phyloP scores from a whole-genome alignment of 2,888 invertebrate genomes.

The Xestobium rufovillosum region DNA sequence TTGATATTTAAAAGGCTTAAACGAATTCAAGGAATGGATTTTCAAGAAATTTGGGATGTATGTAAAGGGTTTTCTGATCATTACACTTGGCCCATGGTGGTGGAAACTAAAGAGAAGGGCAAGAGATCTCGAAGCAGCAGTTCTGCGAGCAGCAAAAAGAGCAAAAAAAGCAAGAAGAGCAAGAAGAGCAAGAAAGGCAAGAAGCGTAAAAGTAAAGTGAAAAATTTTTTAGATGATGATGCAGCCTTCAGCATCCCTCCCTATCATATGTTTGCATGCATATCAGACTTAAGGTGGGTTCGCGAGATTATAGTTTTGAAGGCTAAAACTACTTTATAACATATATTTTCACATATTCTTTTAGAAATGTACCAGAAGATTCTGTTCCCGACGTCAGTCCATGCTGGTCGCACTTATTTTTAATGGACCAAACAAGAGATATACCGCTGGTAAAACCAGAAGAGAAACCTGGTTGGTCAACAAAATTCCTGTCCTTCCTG shows the following conservation, averaged over 20 bases:
- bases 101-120: conserved; percentile 1
- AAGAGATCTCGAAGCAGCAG: neutral
- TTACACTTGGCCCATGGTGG: conserved; percentile 27
- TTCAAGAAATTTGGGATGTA: no score
- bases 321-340: no score
- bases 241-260: conserved; percentile 14
- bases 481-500: no score
- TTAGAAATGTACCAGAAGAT: conserved; percentile 10
- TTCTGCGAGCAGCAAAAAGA: neutral
- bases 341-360: no score
- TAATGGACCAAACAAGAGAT: conserved; percentile 39
- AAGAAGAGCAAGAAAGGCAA: conserved; percentile 7
- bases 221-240: conserved; percentile 14
- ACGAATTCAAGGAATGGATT: no score
- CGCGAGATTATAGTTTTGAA: no score
- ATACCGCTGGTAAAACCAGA: conserved; percentile 37
- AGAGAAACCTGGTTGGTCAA: conserved; percentile 29
- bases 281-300: no score
- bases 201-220: no score
- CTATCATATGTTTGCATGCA: conserved; percentile 24
- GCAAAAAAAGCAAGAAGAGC: neutral
- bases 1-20: no score
- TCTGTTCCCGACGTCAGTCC: conserved; percentile 34
- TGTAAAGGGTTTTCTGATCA: conserved; percentile 28
- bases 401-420: conserved; percentile 37